Percentiles rank a stretch among this genome's conserved stretches.
Evolutionary conservation across 64 coral and sea anemone genomes (phyloP).

Genomic region (Actinia equina): DNA sequence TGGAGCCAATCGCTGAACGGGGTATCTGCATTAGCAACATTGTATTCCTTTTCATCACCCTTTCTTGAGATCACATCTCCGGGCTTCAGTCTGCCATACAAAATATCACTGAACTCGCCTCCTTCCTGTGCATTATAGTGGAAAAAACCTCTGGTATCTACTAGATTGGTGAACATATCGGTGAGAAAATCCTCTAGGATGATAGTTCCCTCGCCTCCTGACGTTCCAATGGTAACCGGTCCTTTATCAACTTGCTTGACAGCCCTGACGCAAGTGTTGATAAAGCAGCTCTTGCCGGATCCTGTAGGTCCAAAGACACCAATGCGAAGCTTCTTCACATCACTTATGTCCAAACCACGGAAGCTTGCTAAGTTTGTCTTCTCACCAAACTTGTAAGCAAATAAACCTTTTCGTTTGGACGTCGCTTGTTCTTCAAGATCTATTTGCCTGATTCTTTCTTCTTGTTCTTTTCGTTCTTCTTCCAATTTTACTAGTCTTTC

Average conservation of each 20-base stretch:
- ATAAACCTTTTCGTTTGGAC: constrained; percentile 34
- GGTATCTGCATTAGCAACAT: not conserved
- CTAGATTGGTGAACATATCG: constrained; percentile 62
- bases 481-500: constrained; percentile 13
- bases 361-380: constrained; percentile 68
- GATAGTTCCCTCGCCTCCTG: not conserved
- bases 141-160: constrained; percentile 71
- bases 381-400: constrained; percentile 65
- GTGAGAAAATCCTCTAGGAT: constrained; percentile 54
- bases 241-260: constrained; percentile 19
- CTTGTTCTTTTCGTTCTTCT: not conserved
- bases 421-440: constrained; percentile 37
- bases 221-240: not conserved
- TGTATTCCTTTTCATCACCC: constrained; percentile 6
- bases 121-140: constrained; percentile 32
- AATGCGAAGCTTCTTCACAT: constrained; percentile 60
- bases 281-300: constrained; percentile 84
- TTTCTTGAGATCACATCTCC: constrained; percentile 40
- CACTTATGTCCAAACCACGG: constrained; percentile 26
- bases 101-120: constrained; percentile 47
- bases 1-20: constrained; percentile 36
- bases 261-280: constrained; percentile 63
- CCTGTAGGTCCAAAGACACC: constrained; percentile 75
- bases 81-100: constrained; percentile 46
- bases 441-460: not conserved